A percentile compares a stretch with the other conserved stretches of the same genome.
Conservation (phyloP, 2,113 vertebrate genomes). For the Chaetorhynchus papuensis region DNA sequence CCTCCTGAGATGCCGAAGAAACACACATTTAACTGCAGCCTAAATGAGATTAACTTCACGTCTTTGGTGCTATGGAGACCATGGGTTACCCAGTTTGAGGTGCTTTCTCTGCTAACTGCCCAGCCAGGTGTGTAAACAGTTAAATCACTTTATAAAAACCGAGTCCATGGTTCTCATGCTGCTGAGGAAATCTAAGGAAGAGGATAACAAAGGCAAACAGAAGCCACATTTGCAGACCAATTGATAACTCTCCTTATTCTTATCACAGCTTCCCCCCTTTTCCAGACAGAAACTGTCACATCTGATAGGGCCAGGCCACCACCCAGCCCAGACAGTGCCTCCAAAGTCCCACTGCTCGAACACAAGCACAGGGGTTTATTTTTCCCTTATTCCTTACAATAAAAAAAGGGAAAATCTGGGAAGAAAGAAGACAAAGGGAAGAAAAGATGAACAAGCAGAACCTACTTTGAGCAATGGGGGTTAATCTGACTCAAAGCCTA, state of each 20-base stretch:
- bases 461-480: conserved; percentile 44
- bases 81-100: neutral
- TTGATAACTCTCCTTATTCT: neutral
- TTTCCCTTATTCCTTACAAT: neutral
- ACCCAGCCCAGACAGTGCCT: neutral
- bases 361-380: neutral
- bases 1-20: neutral
- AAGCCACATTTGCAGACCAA: neutral
- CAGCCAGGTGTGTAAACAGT: neutral
- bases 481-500: conserved; percentile 72
- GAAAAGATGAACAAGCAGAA: conserved; percentile 42
- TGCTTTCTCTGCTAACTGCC: neutral
- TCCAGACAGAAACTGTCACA: neutral
- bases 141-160: neutral
- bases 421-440: neutral
- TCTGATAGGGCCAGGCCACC: neutral
- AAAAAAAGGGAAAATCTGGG: neutral
- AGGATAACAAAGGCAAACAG: neutral
- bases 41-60: neutral
- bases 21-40: neutral
- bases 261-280: neutral
- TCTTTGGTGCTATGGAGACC: neutral
- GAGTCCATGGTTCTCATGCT: neutral
- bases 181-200: neutral
- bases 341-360: neutral